Percentiles rank a stretch among this genome's conserved stretches.
Conservation (phyloP, 2,113 vertebrate genomes). For the Rattus rattus region DNA sequence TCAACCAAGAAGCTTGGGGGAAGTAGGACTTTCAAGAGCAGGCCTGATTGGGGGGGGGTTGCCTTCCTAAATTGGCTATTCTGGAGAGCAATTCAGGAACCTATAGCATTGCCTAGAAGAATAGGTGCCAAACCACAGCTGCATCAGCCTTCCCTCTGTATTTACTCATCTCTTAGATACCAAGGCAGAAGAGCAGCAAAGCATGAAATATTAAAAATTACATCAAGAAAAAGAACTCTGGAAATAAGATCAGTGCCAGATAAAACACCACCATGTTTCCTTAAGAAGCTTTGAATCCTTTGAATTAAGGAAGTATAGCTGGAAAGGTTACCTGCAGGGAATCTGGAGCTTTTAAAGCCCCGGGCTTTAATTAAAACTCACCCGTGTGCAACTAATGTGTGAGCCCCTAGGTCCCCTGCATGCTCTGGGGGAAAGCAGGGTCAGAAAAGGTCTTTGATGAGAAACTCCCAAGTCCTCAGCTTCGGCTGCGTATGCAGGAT, state of each 20-base stretch:
- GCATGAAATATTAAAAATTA: slow-evolving; percentile 64
- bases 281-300: slow-evolving; percentile 65
- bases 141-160: background rate
- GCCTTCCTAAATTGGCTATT: background rate
- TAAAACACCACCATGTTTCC: slow-evolving; percentile 67
- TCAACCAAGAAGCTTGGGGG: background rate
- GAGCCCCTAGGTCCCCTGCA: slow-evolving; percentile 31
- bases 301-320: slow-evolving; percentile 63
- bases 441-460: slow-evolving; percentile 57
- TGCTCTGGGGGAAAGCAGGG: slow-evolving; percentile 18
- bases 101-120: background rate
- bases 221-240: slow-evolving; percentile 52
- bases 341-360: slow-evolving; percentile 60
- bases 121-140: rapidly evolving
- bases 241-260: slow-evolving; percentile 61
- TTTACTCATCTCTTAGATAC: background rate
- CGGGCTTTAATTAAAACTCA: slow-evolving; percentile 77
- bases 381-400: slow-evolving; percentile 38
- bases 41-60: background rate
- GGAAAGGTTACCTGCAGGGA: slow-evolving; percentile 62
- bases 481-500: rapidly evolving
- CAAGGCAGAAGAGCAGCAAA: background rate
- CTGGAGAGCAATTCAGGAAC: background rate
- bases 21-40: background rate
- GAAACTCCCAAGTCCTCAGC: background rate